phyloP scores from a whole-genome alignment of 2,797 vertebrate species.

The Bovichtus variegatus region DNA sequence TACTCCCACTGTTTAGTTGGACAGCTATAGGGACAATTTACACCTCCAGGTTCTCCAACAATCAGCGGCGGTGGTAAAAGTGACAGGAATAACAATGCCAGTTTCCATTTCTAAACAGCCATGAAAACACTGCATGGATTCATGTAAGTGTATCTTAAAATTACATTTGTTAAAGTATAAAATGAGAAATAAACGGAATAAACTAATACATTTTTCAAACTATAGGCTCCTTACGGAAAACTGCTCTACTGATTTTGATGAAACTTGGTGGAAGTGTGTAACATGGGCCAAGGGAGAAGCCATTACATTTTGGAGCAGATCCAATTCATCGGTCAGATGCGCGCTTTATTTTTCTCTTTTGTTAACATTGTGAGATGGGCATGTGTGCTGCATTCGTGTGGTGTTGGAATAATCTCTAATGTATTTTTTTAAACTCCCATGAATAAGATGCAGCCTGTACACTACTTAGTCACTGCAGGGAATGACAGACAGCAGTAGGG shows the following conservation, averaged over 20 bases:
- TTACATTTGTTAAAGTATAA: neutral
- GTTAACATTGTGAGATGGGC: too few species aligned
- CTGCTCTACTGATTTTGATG: too few species aligned
- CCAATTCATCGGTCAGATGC: too few species aligned
- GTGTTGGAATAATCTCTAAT: too few species aligned
- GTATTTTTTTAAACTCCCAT: neutral
- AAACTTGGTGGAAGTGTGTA: too few species aligned
- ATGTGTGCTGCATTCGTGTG: too few species aligned
- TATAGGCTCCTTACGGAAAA: too few species aligned
- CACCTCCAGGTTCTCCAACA: conserved; percentile 44
- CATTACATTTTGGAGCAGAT: too few species aligned
- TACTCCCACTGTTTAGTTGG: conserved; percentile 48
- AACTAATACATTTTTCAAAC: too few species aligned
- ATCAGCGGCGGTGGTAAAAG: conserved; percentile 35
- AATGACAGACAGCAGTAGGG: neutral
- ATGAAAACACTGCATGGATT: conserved; percentile 12
- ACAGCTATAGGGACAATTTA: conserved; percentile 55
- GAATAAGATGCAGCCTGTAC: neutral
- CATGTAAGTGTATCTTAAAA: conserved; percentile 9
- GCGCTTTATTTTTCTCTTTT: too few species aligned
- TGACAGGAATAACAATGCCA: conserved; percentile 37
- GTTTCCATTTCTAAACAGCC: conserved; percentile 11
- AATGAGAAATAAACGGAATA: neutral
- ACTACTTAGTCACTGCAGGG: neutral
- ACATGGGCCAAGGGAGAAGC: too few species aligned